Evolutionary conservation across 2,888 invertebrate genomes (phyloP), one percentile per base, ranked within the genome.

Genomic region (Eupelmus urozonus): DNA sequence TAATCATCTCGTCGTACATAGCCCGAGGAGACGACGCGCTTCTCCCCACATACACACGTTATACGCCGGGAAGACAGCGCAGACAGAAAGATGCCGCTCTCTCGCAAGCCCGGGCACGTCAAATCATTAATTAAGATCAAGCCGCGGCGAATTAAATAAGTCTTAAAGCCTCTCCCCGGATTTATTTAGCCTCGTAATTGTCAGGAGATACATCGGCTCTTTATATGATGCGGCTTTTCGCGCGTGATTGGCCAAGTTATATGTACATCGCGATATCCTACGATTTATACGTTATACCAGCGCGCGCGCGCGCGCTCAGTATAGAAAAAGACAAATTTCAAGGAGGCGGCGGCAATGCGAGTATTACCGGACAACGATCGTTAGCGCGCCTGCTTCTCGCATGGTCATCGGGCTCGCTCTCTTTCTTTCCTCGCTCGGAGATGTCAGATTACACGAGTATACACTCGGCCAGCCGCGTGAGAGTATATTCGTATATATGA

Each of bases 61-160:
- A 34, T 34, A 34, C 34, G 3, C 3, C 34, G 9, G 9, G 34
- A 5, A 34, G 34, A 34, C 34, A 34, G 34, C 3, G 34, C n/a
- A n/a, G n/a, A n/a, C n/a, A 70, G 53, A 67, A 13, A 59, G 42
- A 25, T 45, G 51, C 59, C 69, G 66, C 55, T 72, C n/a, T n/a
- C n/a, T n/a, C n/a, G n/a, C n/a, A n/a, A n/a, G n/a, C n/a, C n/a
- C n/a, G n/a, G n/a, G n/a, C n/a, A n/a, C 67, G 76, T 73, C 72
- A 79, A 76, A 73, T 73, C 76, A 76, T 76, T 76, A 79, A 79
- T 79, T 79, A 79, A 76, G 72, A 79, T 76, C 76, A 59, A 79
- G 55, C 40, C 71, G n/a, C n/a, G 63, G 57, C 76, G 79, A 76
- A 79, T 79, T 79, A 76, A 79, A 79, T 75, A 75, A 79, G 71